Evolutionary conservation across 2,113 vertebrate genomes (phyloP), one percentile per base, ranked within the genome.

Genomic region (Peromyscus maniculatus): DNA sequence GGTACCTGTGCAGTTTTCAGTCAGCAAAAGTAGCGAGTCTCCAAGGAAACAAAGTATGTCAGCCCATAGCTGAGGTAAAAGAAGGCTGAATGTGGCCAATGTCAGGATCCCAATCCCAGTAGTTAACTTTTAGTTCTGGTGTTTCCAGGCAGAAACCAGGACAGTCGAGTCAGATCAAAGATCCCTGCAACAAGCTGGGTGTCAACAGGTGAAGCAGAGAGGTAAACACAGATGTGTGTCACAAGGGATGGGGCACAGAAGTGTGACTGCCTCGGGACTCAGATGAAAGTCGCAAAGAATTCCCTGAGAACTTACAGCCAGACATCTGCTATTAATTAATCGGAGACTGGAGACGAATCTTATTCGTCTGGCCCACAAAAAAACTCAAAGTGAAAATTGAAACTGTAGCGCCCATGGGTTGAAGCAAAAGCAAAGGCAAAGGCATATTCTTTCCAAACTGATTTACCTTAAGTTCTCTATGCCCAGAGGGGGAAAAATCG

Each of bases 341-440:
- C 19, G 7, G 24, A 46, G 24, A 22, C 55, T 22, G 87, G 83
- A 66, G 89, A 97, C 80, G 91, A 46, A 83, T 55, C 77, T 64
- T 49, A n/a, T 21, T 21, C 39, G 1, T 64, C 55, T 49, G 22
- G 6, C 55, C 49, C 15, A 6, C 62, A 78, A 86, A 46, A 46
- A 57, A 71, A 55, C 64, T 94, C 86, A 80, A 88, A 33, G 79
- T 55, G 33, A 86, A 31, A 87, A 93, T 84, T 87, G 66, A 79
- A 95, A 86, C 52, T 77, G 43, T 88, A 24, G 31, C 52, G 46
- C 2, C 92, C 22, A 72, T 10, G 52, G 33, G 49, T 21, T 95
- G 33, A 72, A 75, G 75, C 13, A 86, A n/a, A 94, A 84, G 43
- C 62, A 96, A 97, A 91, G 39, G 43, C 62, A 96, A 97, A 91